Conservation (phyloP, 2,797 vertebrate species). For the Thaleichthys pacificus region DNA sequence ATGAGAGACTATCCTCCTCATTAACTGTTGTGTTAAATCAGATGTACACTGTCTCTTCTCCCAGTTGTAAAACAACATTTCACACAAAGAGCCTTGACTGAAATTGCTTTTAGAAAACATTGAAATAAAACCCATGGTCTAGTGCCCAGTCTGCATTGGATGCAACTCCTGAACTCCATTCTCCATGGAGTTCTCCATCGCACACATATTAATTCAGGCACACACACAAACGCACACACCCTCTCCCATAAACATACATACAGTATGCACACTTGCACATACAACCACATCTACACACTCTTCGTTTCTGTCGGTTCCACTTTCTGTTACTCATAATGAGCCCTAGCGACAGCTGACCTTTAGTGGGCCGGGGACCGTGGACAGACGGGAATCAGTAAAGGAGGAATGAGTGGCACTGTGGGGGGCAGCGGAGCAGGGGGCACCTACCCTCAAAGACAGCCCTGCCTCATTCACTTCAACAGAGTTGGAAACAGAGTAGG, state of each 20-base stretch:
- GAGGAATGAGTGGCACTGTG: conserved; percentile 12
- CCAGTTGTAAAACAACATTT: neutral
- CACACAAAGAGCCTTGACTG: neutral
- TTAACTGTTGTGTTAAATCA: too few species aligned
- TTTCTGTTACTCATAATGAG: conserved; percentile 68
- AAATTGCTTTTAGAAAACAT: neutral
- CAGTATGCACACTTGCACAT: conserved; percentile 15
- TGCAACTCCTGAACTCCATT: neutral
- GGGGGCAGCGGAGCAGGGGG: conserved; percentile 22
- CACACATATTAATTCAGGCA: neutral
- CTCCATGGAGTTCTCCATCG: too few species aligned
- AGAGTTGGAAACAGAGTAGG: conserved; percentile 35
- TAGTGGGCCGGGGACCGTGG: conserved; percentile 48
- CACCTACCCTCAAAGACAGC: conserved; percentile 48
- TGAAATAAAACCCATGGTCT: neutral
- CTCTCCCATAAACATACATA: conserved; percentile 4
- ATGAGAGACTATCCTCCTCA: too few species aligned
- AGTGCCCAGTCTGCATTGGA: neutral
- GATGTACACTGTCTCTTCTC: neutral
- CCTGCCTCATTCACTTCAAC: conserved; percentile 51
- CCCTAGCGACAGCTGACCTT: conserved; percentile 74
- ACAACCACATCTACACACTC: conserved; percentile 21
- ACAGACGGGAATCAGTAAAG: conserved; percentile 16
- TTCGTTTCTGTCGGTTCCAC: conserved; percentile 49
- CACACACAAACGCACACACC: neutral